These are phyloP conservation scores for Salvelinus alpinus DNA, from an alignment of 2,113 vertebrate species.

Conservation along the genomic window DNA sequence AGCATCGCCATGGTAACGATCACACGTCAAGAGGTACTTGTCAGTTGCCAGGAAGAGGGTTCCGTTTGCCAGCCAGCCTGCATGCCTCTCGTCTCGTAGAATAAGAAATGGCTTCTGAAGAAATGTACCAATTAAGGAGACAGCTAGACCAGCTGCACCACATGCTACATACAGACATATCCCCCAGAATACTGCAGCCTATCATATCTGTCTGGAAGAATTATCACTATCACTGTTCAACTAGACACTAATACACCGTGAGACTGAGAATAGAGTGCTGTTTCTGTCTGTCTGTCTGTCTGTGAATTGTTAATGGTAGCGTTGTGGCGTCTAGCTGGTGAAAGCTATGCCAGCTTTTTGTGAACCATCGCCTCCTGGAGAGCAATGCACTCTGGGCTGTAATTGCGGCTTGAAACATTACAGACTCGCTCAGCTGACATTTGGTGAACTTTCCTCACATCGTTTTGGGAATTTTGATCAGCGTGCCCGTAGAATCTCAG, in stretches of 20 bases:
- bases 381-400: not conserved
- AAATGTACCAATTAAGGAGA: conserved; percentile 61
- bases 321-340: not conserved
- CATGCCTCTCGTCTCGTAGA: conserved; percentile 35
- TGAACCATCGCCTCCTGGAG: not conserved
- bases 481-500: conserved; percentile 29
- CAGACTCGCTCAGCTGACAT: conserved; percentile 18
- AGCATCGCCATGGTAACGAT: conserved; percentile 64
- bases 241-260: conserved; percentile 16
- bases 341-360: not conserved
- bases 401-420: conserved; percentile 22
- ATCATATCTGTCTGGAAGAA: conserved; percentile 21
- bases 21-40: conserved; percentile 48
- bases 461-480: not conserved
- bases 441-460: conserved; percentile 25
- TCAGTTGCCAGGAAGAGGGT: conserved; percentile 35
- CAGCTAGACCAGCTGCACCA: conserved; percentile 42
- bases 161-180: conserved; percentile 43
- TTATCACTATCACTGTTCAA: conserved; percentile 31
- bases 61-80: conserved; percentile 41
- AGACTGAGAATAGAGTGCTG: not conserved
- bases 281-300: not conserved
- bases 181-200: conserved; percentile 13
- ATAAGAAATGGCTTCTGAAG: conserved; percentile 11
- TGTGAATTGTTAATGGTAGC: not conserved